Base-by-base conservation (phyloP, 2,888 invertebrate genomes). In the Volucella bombylans region DNA sequence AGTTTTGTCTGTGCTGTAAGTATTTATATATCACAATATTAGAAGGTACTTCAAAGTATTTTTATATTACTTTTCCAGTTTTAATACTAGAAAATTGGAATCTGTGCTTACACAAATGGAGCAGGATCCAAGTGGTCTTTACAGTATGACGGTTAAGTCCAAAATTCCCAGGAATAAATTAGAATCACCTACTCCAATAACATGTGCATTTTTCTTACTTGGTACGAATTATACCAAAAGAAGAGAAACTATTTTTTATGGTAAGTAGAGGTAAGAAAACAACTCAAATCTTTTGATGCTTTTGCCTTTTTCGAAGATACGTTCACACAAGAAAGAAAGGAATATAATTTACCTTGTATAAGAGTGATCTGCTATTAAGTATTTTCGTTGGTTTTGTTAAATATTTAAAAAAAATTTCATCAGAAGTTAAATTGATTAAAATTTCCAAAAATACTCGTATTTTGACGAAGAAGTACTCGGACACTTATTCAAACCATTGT, bases 231-330 rank as follows among this genome's bases (percentile, higher is more conserved):
- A 92, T 87, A 91, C 92, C 88, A 92, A 91, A 87, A 90, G 91
- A 88, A 89, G 91, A 88, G 92, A 92, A 89, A 91, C 92, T 88
- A 91, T 92, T 88, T 92, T 91, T 89, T 92, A 92, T 90, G 92
- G 92, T 92, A 90, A 91, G 90, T 89, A 90, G 88, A 90, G 90
- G 90, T 90, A 90, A 90, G 90, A 87, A 61, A 64, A 49, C 9
- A 11, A 18, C 11, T 23, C 9, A 11, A 54, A 54, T 4, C 11
- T 31, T 31, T 31, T 31, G 31, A 31, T 6, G 31, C 6, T 4
- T 31, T 31, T 31, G 31, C 31, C 6, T 31, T 31, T 31, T 31
- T 31, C 31, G 31, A 31, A 31, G 31, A 31, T 6, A 31, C 31
- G 6, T 31, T 31, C 6, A 31, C 6, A 31, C 18, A 2, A 23